Percentiles rank a stretch among this genome's conserved stretches.
Evolutionary conservation across 1,140 invertebrate genomes (phyloP).

Genomic region (Leptopilina boulardi): DNA sequence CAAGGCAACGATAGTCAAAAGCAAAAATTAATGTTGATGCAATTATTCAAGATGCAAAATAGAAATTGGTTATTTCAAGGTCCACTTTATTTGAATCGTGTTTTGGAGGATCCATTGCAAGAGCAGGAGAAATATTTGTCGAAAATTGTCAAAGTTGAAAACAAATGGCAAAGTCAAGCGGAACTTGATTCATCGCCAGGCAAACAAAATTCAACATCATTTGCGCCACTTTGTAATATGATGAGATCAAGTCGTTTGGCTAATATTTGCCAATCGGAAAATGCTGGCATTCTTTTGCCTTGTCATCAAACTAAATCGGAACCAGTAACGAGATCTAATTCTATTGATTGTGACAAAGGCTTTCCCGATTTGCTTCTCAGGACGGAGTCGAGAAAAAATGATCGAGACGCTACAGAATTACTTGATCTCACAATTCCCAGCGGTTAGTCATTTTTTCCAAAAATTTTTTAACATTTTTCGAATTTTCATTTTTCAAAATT

Average conservation of each 20-base stretch:
- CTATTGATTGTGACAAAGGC: conserved; percentile 67
- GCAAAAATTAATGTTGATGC: conserved; percentile 76
- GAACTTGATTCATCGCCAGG: conserved; percentile 56
- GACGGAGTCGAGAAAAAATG: conserved; percentile 51
- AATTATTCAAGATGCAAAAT: conserved; percentile 77
- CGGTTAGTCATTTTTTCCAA: conserved; percentile 48
- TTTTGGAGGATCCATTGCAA: conserved; percentile 54
- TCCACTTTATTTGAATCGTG: conserved; percentile 63
- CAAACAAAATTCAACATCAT: conserved; percentile 49
- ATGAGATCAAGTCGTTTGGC: conserved; percentile 34
- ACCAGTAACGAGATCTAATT: conserved; percentile 67
- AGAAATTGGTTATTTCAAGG: conserved; percentile 63
- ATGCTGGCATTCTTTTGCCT: background rate
- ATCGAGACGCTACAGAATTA: conserved; percentile 55
- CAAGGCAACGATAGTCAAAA: conserved; percentile 64
- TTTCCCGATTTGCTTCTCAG: conserved; percentile 58
- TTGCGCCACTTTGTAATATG: conserved; percentile 42
- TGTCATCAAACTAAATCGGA: conserved; percentile 63
- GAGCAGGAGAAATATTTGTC: conserved; percentile 53
- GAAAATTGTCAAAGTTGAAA: conserved; percentile 27
- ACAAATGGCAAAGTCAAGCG: conserved; percentile 57
- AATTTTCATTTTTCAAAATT: conserved; percentile 31
- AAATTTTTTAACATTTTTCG: background rate
- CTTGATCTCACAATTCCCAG: conserved; percentile 65
- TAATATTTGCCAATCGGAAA: conserved; percentile 42